phyloP scores from a whole-genome alignment of 2,888 invertebrate genomes.

The Desoria tigrina region DNA sequence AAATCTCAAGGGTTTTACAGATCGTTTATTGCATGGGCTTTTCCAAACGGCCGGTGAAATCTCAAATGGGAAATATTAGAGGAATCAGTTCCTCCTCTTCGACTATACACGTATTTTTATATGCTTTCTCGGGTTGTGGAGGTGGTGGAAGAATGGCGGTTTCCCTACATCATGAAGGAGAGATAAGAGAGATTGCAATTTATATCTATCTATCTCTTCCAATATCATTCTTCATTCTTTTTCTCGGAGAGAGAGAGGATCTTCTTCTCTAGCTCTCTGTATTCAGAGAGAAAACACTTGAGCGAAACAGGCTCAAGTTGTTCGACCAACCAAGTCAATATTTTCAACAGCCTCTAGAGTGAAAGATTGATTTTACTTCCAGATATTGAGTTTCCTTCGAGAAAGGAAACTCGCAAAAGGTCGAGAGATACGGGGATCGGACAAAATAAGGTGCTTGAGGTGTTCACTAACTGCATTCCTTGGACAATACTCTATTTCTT shows the following conservation, averaged over 20 bases:
- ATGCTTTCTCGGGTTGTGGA: not conserved
- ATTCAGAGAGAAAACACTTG: conserved; percentile 12
- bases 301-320: conserved; percentile 13
- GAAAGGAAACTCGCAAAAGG: not conserved
- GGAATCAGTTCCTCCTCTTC: not conserved
- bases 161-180: not conserved
- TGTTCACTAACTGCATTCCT: conserved; percentile 2
- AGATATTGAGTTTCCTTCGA: conserved; percentile 1
- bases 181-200: conserved; percentile 5
- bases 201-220: conserved; percentile 1
- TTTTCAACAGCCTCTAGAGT: conserved; percentile 16
- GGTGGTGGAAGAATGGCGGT: not conserved
- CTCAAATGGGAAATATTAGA: conserved; percentile 9
- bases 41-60: conserved; percentile 5
- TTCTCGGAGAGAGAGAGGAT: not conserved
- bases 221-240: conserved; percentile 11
- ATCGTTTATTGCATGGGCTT: conserved; percentile 33
- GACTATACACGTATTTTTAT: too few species aligned
- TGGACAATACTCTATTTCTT: not conserved
- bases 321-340: conserved; percentile 7
- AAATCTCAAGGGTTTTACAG: conserved; percentile 32
- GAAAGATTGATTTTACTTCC: conserved; percentile 18
- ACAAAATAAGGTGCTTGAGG: conserved; percentile 2
- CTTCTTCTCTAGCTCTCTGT: too few species aligned
- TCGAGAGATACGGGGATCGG: not conserved